Evolutionary conservation across 53 echinoderm and acorn worm genomes (phyloP).

Genomic region (Hippasteria phrygiana): DNA sequence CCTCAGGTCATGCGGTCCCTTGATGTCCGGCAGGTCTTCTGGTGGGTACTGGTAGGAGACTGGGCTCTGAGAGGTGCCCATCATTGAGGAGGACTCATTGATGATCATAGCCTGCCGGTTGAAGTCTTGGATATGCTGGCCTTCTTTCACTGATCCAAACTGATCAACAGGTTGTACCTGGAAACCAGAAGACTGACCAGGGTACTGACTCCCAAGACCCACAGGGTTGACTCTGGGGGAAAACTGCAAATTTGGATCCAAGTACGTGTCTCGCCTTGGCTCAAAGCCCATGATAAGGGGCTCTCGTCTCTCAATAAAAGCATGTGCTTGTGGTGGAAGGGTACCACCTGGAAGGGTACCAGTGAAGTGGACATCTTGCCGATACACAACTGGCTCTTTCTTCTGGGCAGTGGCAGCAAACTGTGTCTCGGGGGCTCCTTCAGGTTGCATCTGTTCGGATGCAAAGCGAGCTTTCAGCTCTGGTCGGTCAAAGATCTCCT

Average conservation of each 20-base stretch:
- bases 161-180: slow-evolving; percentile 27
- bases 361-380: slow-evolving; percentile 54
- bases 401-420: slow-evolving; percentile 16
- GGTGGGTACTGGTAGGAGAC: slow-evolving; percentile 59
- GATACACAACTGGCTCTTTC: slow-evolving; percentile 52
- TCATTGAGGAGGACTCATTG: not conserved
- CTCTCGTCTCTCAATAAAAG: slow-evolving; percentile 33
- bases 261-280: not conserved
- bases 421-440: not conserved
- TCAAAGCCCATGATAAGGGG: slow-evolving; percentile 12
- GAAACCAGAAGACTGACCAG: not conserved
- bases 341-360: slow-evolving; percentile 29
- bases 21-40: slow-evolving; percentile 48
- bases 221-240: not conserved
- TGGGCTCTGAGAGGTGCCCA: not conserved
- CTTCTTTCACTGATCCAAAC: slow-evolving; percentile 10
- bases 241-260: slow-evolving; percentile 30
- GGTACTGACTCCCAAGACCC: slow-evolving; percentile 11
- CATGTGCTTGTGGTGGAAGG: slow-evolving; percentile 18
- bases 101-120: slow-evolving; percentile 20
- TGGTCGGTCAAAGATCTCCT: slow-evolving; percentile 85
- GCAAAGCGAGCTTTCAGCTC: slow-evolving; percentile 78
- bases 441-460: slow-evolving; percentile 58
- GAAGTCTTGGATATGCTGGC: slow-evolving; percentile 13
- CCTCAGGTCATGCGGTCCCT: slow-evolving; percentile 69